Percentiles rank a stretch among this genome's conserved stretches.
These are phyloP conservation scores for Cheilosia vernalis DNA, from an alignment of 2,888 invertebrate genomes.

Conservation along the genomic window DNA sequence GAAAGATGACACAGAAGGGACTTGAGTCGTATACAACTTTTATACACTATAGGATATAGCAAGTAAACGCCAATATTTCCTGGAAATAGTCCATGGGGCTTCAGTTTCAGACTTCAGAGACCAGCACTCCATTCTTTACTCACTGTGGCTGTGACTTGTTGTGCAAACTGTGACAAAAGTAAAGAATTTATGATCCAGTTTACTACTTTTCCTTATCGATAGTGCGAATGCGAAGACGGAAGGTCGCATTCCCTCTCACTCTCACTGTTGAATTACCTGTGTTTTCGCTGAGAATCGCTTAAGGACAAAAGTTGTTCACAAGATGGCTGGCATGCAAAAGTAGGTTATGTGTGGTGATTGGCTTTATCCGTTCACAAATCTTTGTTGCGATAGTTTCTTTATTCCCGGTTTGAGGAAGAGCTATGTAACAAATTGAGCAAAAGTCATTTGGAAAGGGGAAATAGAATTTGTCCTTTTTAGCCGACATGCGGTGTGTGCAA, in stretches of 20 bases:
- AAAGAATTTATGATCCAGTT: constrained; percentile 68
- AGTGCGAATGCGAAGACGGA: constrained; percentile 47
- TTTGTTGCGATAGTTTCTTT: constrained; percentile 29
- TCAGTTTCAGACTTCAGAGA: constrained; percentile 31
- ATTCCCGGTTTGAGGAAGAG: neutral
- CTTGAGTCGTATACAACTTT: constrained; percentile 44
- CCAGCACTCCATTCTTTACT: constrained; percentile 5
- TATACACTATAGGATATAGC: neutral
- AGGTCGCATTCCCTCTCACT: neutral
- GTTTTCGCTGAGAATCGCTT: constrained; percentile 47
- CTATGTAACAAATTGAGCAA: constrained; percentile 65
- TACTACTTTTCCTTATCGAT: constrained; percentile 58
- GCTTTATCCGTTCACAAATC: constrained; percentile 42
- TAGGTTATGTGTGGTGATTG: constrained; percentile 6
- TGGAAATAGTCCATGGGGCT: constrained; percentile 35
- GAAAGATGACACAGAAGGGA: constrained; percentile 47
- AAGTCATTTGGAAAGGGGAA: constrained; percentile 55
- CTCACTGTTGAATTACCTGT: neutral
- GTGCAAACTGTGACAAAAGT: constrained; percentile 69
- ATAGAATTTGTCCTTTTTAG: constrained; percentile 4
- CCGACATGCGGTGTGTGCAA: neutral
- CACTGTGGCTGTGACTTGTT: constrained; percentile 8
- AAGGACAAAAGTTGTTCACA: constrained; percentile 64
- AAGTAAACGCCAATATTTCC: constrained; percentile 5
- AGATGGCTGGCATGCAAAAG: constrained; percentile 24